These are phyloP conservation scores for Himalopsyche anomala DNA, from an alignment of 2,888 invertebrate species.

Conservation along the genomic window DNA sequence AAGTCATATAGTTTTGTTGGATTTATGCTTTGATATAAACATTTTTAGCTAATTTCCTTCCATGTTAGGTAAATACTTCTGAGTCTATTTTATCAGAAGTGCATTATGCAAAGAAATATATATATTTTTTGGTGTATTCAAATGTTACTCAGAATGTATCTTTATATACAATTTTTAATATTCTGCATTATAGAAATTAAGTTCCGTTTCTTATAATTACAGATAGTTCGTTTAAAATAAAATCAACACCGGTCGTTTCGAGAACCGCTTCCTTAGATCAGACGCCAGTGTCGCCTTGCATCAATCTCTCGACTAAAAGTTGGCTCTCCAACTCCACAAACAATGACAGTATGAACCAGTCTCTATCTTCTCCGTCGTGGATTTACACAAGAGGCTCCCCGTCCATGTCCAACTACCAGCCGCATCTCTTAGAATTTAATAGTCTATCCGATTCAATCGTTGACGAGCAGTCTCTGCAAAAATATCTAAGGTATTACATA, in stretches of 20 bases:
- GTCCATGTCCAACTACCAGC: conserved; percentile 59
- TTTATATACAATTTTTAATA: too few species aligned
- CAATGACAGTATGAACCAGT: conserved; percentile 69
- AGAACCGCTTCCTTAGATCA: conserved; percentile 17
- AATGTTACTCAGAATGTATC: too few species aligned
- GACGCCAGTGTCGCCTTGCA: conserved; percentile 46
- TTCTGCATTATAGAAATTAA: background rate
- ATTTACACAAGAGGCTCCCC: conserved; percentile 69
- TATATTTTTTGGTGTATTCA: background rate
- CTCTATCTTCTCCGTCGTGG: conserved; percentile 70
- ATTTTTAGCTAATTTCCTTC: too few species aligned
- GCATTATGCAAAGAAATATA: background rate
- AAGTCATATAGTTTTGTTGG: too few species aligned
- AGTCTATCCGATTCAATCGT: conserved; percentile 71
- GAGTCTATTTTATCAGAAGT: background rate
- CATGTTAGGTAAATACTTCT: too few species aligned
- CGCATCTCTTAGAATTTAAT: conserved; percentile 60
- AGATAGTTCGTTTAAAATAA: conserved; percentile 67
- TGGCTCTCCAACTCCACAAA: conserved; percentile 70
- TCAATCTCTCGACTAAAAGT: conserved; percentile 66
- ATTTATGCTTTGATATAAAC: too few species aligned
- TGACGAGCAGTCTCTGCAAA: conserved; percentile 73
- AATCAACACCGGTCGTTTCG: conserved; percentile 41
- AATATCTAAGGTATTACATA: conserved; percentile 71
- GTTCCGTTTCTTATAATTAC: conserved; percentile 49